Evolutionary conservation across 2,113 vertebrate genomes (phyloP), one percentile per base, ranked within the genome.

Genomic region (Vulpes lagopus): DNA sequence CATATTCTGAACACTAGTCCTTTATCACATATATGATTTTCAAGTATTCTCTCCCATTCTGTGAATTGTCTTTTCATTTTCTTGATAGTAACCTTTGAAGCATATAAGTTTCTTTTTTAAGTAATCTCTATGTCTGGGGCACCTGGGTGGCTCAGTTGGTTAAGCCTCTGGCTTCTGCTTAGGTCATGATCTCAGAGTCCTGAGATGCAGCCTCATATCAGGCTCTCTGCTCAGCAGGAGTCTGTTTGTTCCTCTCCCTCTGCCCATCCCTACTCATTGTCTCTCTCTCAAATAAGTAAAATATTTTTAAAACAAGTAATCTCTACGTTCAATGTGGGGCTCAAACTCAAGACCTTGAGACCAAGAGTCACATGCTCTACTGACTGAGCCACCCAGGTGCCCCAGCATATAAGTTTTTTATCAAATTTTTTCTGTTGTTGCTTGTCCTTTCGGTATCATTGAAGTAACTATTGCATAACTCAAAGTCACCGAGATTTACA

Each of bases 21-120:
- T 23, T 74, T 43, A 73, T 59, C 89, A 69, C 78, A 78, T 51
- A 49, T 53, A 59, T 81, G 35, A 64, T 67, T 78, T 89, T 17
- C 60, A 78, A n/a, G 67, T 89, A 43, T 51, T 89, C 82, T 53
- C 88, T 95, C 22, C 23, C 27, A n/a, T 65, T 65, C 10, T 88
- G 1, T 88, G 49, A 89, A 6, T 62, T 91, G 32, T n/a, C 62
- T 84, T 88, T 91, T 94, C 43, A 22, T 49, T 94, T 88, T 94
- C 85, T 73, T 79, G 11, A 27, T 62, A 30, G 69, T 79, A 38
- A 51, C 19, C 22, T 80, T 89, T 92, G 76, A 84, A 80, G 35
- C 73, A 27, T 43, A 30, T 65, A 43, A 49, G 12, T 49, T 76
- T 16, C 14, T 23, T 6, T 73, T 73, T 38, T 0, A 73, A 78